A percentile compares a stretch with the other conserved stretches of the same genome.
Conservation (phyloP, 2,113 vertebrate genomes). For the Sorex araneus region DNA sequence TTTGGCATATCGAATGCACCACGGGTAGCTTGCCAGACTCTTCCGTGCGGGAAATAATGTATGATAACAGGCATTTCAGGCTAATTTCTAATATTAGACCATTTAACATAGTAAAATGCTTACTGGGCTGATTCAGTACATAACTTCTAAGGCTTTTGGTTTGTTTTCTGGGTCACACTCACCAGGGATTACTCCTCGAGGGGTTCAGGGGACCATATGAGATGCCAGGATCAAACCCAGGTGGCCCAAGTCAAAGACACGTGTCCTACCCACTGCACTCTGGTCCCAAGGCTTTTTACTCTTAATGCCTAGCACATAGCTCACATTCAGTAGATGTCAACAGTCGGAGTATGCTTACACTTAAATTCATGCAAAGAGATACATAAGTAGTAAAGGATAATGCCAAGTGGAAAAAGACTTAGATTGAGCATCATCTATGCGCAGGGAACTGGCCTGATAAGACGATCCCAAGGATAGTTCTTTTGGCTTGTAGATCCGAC, state of each 20-base stretch:
- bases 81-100: not conserved
- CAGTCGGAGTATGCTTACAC: constrained; percentile 2
- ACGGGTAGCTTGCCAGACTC: no score
- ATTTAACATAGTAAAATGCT: not conserved
- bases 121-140: not conserved
- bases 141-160: not conserved
- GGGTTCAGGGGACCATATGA: no score
- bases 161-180: no score
- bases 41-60: no score
- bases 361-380: not conserved
- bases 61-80: not conserved
- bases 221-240: no score
- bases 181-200: no score
- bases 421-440: not conserved
- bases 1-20: no score
- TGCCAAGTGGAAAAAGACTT: constrained; percentile 12
- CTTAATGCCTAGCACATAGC: not conserved
- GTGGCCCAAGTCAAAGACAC: no score
- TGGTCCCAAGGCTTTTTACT: not conserved
- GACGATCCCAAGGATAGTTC: not conserved
- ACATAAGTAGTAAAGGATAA: not conserved
- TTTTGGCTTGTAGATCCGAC: not conserved
- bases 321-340: not conserved
- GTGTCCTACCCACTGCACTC: no score
- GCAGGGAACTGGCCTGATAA: not conserved